Percentiles rank a stretch among this genome's conserved stretches.
These are phyloP conservation scores for Sericinus montela DNA, from an alignment of 2,888 invertebrate genomes.

Conservation along the genomic window DNA sequence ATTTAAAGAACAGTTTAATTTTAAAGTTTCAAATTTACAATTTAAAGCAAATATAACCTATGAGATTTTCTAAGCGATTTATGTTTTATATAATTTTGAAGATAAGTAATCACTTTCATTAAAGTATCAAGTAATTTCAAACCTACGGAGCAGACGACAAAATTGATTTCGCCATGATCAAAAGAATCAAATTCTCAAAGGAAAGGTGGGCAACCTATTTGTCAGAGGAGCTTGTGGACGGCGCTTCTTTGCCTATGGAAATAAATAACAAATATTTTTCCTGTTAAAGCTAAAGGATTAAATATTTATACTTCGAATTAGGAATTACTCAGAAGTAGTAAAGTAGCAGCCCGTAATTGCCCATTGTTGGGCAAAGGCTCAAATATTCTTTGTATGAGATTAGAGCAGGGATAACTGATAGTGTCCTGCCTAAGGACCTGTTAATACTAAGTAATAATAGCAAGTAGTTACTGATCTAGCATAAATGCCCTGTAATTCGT, in stretches of 20 bases:
- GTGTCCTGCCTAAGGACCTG: too few relatives aligned
- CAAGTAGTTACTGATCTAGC: neutral
- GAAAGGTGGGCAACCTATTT: constrained; percentile 59
- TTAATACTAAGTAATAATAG: neutral
- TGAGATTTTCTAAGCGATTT: too few relatives aligned
- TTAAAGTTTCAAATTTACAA: too few relatives aligned
- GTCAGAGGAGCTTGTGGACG: constrained; percentile 31
- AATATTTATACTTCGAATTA: neutral
- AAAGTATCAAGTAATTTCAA: neutral
- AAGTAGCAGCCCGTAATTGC: too few relatives aligned
- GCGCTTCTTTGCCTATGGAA: neutral
- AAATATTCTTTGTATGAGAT: too few relatives aligned
- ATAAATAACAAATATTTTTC: neutral
- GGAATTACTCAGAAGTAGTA: too few relatives aligned
- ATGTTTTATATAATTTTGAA: too few relatives aligned
- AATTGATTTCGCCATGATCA: constrained; percentile 64
- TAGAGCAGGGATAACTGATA: too few relatives aligned
- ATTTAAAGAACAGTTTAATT: too few relatives aligned
- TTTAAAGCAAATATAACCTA: too few relatives aligned
- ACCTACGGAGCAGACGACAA: neutral
- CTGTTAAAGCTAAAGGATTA: neutral
- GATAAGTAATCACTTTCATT: neutral
- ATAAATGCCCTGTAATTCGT: neutral
- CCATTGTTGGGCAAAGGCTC: too few relatives aligned
- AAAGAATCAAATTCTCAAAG: constrained; percentile 62